Percentiles rank a stretch among this genome's conserved stretches.
Conservation (phyloP, 1,140 invertebrate species). For the Zaprionus inermis region DNA sequence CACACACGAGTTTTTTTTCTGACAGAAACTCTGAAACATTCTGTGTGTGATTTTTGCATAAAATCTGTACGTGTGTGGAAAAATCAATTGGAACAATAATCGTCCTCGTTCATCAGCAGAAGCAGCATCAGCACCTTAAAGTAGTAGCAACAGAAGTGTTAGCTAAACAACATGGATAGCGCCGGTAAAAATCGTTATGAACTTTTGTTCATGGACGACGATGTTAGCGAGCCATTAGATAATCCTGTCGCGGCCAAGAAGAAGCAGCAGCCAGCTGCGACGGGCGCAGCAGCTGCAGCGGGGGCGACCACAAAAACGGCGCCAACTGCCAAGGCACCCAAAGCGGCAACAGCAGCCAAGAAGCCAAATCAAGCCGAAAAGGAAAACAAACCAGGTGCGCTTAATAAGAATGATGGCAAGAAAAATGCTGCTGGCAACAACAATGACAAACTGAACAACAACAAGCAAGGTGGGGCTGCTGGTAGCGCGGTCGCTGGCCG, state of each 20-base stretch:
- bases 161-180: constrained; percentile 90
- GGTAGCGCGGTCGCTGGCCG: constrained; percentile 47
- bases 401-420: constrained; percentile 78
- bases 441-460: constrained; percentile 51
- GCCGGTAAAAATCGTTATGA: constrained; percentile 97
- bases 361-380: constrained; percentile 89
- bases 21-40: constrained; percentile 41
- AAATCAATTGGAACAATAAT: constrained; percentile 67
- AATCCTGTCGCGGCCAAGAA: constrained; percentile 93
- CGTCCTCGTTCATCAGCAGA: constrained; percentile 19
- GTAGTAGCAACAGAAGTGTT: constrained; percentile 38
- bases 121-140: constrained; percentile 24
- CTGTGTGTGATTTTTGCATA: constrained; percentile 48
- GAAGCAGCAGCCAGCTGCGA: constrained; percentile 85
- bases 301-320: constrained; percentile 88
- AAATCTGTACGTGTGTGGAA: constrained; percentile 51
- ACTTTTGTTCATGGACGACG: constrained; percentile 94
- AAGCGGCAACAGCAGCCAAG: constrained; percentile 53
- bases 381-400: constrained; percentile 90
- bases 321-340: constrained; percentile 54
- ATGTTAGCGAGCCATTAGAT: constrained; percentile 94
- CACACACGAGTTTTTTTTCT: constrained; percentile 51
- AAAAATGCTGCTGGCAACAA: constrained; percentile 47
- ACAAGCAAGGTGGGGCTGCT: constrained; percentile 67
- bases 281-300: constrained; percentile 42